Percentiles rank a stretch among this genome's conserved stretches.
Conservation (phyloP, 2,888 invertebrate species). For the Meandrusa payeni region DNA sequence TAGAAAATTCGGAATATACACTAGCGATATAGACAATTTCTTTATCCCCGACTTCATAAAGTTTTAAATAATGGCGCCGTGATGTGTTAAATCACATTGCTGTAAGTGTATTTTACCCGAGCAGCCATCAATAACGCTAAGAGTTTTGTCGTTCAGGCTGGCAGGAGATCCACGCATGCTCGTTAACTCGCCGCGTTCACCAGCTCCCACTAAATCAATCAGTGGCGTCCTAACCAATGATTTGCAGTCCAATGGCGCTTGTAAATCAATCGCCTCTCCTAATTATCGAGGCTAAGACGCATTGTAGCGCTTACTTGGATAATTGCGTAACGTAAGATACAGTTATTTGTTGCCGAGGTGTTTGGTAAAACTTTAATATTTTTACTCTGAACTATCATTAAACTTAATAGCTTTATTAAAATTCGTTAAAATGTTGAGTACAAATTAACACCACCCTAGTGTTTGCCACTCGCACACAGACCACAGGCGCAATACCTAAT, state of each 20-base stretch:
- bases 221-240: slow-evolving; percentile 45
- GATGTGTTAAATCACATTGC: slow-evolving; percentile 2
- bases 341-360: neutral
- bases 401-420: no score
- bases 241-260: slow-evolving; percentile 50
- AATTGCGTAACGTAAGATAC: slow-evolving; percentile 10
- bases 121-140: slow-evolving; percentile 9
- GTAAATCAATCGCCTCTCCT: slow-evolving; percentile 48
- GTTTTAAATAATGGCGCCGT: neutral
- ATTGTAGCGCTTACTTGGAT: slow-evolving; percentile 16
- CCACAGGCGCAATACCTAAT: no score
- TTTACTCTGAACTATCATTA: no score
- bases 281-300: slow-evolving; percentile 40
- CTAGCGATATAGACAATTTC: no score
- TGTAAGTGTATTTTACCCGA: slow-evolving; percentile 11
- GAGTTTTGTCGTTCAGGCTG: slow-evolving; percentile 13
- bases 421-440: no score
- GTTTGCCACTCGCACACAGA: no score
- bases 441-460: no score
- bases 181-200: slow-evolving; percentile 19
- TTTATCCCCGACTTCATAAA: neutral
- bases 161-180: slow-evolving; percentile 4
- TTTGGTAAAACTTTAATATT: no score
- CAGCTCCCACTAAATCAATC: slow-evolving; percentile 34
- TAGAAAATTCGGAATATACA: no score